These are phyloP conservation scores for Nemopilema nomurai DNA, from an alignment of 30 jellyfish, hydroid and myxozoan species.

Conservation along the genomic window DNA sequence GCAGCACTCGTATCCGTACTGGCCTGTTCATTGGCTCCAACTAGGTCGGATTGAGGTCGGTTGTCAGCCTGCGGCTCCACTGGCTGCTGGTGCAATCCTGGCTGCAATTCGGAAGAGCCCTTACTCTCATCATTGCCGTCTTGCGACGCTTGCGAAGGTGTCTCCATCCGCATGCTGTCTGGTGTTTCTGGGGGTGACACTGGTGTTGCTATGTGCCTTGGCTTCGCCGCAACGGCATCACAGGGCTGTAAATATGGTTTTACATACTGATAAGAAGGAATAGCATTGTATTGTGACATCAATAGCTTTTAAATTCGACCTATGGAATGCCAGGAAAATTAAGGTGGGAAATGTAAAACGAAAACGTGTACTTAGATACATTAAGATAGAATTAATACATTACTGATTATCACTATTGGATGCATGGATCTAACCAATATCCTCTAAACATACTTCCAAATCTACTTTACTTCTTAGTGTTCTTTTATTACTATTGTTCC, in stretches of 20 bases:
- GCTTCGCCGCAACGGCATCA: background rate
- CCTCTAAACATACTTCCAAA: no score
- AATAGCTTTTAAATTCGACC: no score
- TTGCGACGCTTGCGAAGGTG: constrained; percentile 51
- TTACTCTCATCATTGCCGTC: background rate
- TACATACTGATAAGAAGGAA: no score
- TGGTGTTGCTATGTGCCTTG: background rate
- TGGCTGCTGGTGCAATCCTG: constrained; percentile 7
- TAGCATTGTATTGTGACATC: no score
- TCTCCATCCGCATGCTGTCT: constrained; percentile 1
- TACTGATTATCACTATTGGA: no score
- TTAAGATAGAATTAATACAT: no score
- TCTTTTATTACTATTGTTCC: no score
- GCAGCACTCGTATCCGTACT: background rate
- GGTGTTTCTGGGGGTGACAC: constrained; percentile 32
- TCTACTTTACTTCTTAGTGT: no score
- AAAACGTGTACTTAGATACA: no score
- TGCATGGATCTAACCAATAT: no score
- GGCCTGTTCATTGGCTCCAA: background rate
- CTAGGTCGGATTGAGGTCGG: background rate
- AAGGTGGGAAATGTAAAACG: no score
- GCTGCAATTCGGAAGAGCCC: background rate
- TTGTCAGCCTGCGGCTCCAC: constrained; percentile 2
- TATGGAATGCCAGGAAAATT: no score
- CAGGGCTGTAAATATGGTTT: background rate